A percentile compares a stretch with the other conserved stretches of the same genome.
Conservation (phyloP, 2,888 invertebrate genomes). For the Tryphoninae sp. region DNA sequence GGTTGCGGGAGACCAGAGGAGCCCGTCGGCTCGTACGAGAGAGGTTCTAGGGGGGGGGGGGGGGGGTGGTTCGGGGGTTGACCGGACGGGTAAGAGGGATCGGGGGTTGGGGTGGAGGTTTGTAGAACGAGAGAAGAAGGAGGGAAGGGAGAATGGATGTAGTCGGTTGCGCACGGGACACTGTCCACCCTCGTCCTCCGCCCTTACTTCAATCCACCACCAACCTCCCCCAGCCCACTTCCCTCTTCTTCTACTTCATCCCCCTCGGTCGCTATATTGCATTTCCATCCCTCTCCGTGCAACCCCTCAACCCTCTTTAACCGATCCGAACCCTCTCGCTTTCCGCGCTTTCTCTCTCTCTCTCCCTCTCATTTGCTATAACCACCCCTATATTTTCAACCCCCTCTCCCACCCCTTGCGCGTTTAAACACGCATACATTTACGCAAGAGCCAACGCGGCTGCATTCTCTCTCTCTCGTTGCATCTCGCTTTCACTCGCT, state of each 20-base stretch:
- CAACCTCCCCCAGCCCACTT: constrained; percentile 58
- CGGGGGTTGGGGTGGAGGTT: constrained; percentile 68
- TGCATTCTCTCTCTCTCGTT: constrained; percentile 1
- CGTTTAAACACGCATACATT: constrained; percentile 17
- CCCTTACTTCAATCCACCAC: constrained; percentile 20
- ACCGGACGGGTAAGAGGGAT: constrained; percentile 65
- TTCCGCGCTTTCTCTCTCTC: constrained; percentile 36
- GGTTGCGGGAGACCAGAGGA: constrained; percentile 69
- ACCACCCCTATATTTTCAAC: constrained; percentile 41
- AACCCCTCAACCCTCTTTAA: constrained; percentile 54
- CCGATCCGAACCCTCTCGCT: constrained; percentile 61
- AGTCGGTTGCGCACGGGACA: constrained; percentile 62
- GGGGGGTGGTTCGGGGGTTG: constrained; percentile 67
- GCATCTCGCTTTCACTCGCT: constrained; percentile 51
- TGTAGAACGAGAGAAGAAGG: constrained; percentile 41
- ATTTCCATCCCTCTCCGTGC: constrained; percentile 27
- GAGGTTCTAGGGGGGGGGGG: constrained; percentile 20
- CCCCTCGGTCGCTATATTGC: constrained; percentile 21
- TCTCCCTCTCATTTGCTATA: not conserved
- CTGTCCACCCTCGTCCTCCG: constrained; percentile 50
- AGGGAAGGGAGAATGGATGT: constrained; percentile 40
- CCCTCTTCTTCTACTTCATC: constrained; percentile 34
- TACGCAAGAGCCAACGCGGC: not conserved
- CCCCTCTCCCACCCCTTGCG: constrained; percentile 9
- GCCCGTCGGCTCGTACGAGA: constrained; percentile 8